Evolutionary conservation across 2,797 vertebrate species (phyloP), one percentile per base, ranked within the genome.

Genomic region (Apogon talboti): DNA sequence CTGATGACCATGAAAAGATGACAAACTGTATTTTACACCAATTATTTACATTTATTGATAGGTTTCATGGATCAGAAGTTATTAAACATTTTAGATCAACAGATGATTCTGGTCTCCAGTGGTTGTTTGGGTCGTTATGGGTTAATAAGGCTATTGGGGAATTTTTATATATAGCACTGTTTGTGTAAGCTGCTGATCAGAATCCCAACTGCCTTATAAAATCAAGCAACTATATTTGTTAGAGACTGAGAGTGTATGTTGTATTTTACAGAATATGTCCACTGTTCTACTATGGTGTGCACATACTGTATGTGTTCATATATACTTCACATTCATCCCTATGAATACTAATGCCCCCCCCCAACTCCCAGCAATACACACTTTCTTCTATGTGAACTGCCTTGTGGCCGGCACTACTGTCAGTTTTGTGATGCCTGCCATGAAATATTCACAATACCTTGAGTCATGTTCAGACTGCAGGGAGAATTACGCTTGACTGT

Each of bases 361-460:
- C 35, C 40, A 28, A 50, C 16, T 69, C 16, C 38, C 48, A 21
- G 40, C 57, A 13, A 47, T 37, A 51, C 49, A 42, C 49, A 42
- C 80, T 83, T 75, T 83, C 62, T 68, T 78, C 75, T 69, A 33
- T 76, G 79, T 76, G 59, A 66, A 72, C 77, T 73, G 73, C 81
- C 84, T 86, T 64, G 48, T 88, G 88, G 90, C 83, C 83, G 69
- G 56, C 52, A 46, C 52, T 43, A 53, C 85, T 80, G 74, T 86
- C 88, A 86, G 85, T 78, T 78, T 75, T 68, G 70, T 74, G 68
- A 81, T 55, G 55, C 76, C 83, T 67, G 67, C 51, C 80, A 89
- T 91, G 81, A 89, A 92, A 92, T 89, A 91, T 90, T 90, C 83
- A 87, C 81, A 61, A 76, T 73, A 58, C 74, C 65, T 47, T 73